Conservation (phyloP, 2,888 invertebrate genomes). For the Coelinius sp. region DNA sequence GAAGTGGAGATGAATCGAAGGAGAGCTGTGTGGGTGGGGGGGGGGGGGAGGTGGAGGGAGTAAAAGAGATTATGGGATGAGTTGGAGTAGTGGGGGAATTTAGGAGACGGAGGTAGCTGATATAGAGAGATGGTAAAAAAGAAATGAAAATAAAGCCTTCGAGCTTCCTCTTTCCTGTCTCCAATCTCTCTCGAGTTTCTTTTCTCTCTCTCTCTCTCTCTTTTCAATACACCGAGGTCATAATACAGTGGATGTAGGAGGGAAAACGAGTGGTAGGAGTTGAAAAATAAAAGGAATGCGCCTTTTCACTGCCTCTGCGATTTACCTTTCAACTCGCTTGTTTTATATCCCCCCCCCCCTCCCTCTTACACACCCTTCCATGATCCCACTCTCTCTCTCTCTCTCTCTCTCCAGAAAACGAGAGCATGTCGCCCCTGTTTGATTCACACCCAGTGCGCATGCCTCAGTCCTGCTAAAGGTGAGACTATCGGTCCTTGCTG, state of each 20-base stretch:
- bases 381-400: background rate
- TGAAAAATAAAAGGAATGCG: slow-evolving; percentile 54
- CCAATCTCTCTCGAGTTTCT: slow-evolving; percentile 48
- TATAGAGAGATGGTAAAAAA: slow-evolving; percentile 40
- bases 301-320: slow-evolving; percentile 60
- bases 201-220: slow-evolving; percentile 28
- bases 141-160: slow-evolving; percentile 54
- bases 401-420: background rate
- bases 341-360: slow-evolving; percentile 55
- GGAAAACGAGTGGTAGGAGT: slow-evolving; percentile 35
- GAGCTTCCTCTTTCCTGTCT: slow-evolving; percentile 58
- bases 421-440: slow-evolving; percentile 17
- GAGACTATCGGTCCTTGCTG: slow-evolving; percentile 52
- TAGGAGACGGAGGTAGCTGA: slow-evolving; percentile 21
- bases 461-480: slow-evolving; percentile 36
- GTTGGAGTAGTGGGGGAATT: slow-evolving; percentile 31
- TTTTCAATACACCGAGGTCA: slow-evolving; percentile 18
- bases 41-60: slow-evolving; percentile 44
- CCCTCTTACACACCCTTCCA: slow-evolving; percentile 27
- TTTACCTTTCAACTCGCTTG: slow-evolving; percentile 65
- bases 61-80: slow-evolving; percentile 48
- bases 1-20: slow-evolving; percentile 31
- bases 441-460: background rate
- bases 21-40: slow-evolving; percentile 36
- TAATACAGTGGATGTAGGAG: slow-evolving; percentile 23